Conservation (phyloP, 92 coral and sea anemone genomes). For the Epizoanthus stellaris region DNA sequence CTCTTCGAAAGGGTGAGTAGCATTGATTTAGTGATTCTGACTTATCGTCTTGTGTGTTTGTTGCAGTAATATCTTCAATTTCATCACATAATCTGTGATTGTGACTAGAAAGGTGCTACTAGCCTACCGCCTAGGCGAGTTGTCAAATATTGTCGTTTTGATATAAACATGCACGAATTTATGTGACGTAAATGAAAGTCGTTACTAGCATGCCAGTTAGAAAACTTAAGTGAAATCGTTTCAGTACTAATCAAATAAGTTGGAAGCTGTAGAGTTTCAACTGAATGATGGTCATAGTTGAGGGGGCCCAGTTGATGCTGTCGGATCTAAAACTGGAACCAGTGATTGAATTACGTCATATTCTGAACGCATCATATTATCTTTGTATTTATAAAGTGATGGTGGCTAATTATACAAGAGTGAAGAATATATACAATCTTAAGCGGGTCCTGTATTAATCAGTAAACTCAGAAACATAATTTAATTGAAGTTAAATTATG, state of each 20-base stretch:
- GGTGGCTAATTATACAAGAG: not conserved
- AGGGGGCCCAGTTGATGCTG: no score
- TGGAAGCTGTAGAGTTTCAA: not conserved
- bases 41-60: not conserved
- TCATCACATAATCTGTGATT: not conserved
- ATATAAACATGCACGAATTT: no score
- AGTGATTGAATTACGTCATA: not conserved
- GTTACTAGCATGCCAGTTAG: no score
- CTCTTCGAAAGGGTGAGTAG: not conserved
- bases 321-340: not conserved
- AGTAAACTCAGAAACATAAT: no score
- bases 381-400: not conserved
- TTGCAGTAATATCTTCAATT: not conserved
- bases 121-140: not conserved
- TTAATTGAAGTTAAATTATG: no score
- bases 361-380: not conserved
- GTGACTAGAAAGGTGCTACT: not conserved
- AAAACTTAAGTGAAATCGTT: no score
- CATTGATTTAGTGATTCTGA: not conserved
- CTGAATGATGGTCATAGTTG: not conserved
- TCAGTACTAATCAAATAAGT: no score
- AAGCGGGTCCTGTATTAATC: no score
- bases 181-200: no score
- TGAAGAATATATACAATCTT: no score
- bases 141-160: no score